phyloP scores from a whole-genome alignment of 2,888 invertebrate genomes.

The Drosophila silvestris region DNA sequence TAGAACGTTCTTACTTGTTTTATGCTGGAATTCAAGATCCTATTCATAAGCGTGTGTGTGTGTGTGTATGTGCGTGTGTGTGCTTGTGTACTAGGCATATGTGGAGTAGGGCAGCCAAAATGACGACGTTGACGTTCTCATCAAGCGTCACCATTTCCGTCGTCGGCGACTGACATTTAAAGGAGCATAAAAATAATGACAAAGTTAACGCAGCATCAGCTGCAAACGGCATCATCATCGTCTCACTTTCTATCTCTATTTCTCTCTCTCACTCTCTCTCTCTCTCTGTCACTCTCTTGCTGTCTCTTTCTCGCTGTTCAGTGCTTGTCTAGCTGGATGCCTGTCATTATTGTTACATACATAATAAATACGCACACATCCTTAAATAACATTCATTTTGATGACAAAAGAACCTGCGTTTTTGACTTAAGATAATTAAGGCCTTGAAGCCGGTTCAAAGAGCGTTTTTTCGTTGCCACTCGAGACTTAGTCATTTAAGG shows the following conservation, averaged over 20 bases:
- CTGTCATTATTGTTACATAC: conserved; percentile 48
- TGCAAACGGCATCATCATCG: conserved; percentile 50
- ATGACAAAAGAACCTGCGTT: conserved; percentile 30
- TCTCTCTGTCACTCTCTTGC: neutral
- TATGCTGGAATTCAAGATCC: conserved; percentile 54
- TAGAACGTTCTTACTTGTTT: neutral
- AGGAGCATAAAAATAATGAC: conserved; percentile 66
- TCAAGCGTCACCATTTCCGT: conserved; percentile 45
- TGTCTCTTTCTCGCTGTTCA: neutral
- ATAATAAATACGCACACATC: conserved; percentile 57
- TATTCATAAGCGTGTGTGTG: neutral
- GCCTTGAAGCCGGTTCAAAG: conserved; percentile 16
- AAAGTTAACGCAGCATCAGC: conserved; percentile 52
- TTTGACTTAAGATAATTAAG: conserved; percentile 53
- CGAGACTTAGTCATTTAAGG: neutral
- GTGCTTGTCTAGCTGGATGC: conserved; percentile 7
- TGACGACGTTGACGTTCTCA: conserved; percentile 53
- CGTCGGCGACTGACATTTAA: conserved; percentile 61
- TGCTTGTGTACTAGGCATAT: conserved; percentile 33
- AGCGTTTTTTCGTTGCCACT: neutral
- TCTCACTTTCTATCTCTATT: neutral
- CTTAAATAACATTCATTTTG: conserved; percentile 56
- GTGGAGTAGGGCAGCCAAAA: conserved; percentile 63
- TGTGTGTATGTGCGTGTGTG: conserved; percentile 12
- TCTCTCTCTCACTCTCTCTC: neutral